Evolutionary conservation across 2,888 invertebrate species (phyloP).

Genomic region (Drosophila subsilvestris): DNA sequence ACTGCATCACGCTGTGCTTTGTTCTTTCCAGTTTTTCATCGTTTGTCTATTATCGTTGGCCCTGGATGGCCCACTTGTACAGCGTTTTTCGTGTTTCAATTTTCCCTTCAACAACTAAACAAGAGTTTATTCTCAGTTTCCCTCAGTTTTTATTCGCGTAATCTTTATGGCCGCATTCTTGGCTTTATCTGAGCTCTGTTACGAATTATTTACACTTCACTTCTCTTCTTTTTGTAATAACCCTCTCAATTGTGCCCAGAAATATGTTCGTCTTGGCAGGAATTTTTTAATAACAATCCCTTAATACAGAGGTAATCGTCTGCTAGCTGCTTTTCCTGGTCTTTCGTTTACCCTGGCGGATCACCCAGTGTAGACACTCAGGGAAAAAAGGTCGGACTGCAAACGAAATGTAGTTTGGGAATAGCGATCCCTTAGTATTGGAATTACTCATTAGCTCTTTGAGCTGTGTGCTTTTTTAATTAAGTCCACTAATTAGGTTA

Average conservation of each 20-base stretch:
- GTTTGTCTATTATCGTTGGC: slow-evolving; percentile 14
- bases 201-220: slow-evolving; percentile 35
- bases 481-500: too few relatives aligned
- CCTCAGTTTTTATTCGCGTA: slow-evolving; percentile 23
- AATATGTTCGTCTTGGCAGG: slow-evolving; percentile 39
- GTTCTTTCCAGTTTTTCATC: neutral
- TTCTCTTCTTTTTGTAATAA: too few relatives aligned
- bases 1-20: slow-evolving; percentile 6
- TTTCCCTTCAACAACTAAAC: slow-evolving; percentile 32
- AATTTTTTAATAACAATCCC: slow-evolving; percentile 42
- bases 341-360: neutral
- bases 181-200: slow-evolving; percentile 31
- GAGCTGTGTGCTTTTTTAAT: too few relatives aligned
- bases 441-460: neutral
- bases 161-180: slow-evolving; percentile 31
- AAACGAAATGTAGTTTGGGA: slow-evolving; percentile 5
- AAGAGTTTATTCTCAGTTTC: slow-evolving; percentile 23
- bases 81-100: slow-evolving; percentile 29
- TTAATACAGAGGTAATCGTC: slow-evolving; percentile 46
- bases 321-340: slow-evolving; percentile 7
- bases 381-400: slow-evolving; percentile 9
- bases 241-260: neutral
- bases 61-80: slow-evolving; percentile 27
- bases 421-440: neutral
- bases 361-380: slow-evolving; percentile 10